These are phyloP conservation scores for Strix occidentalis DNA, from an alignment of 2,797 vertebrate species.

Conservation along the genomic window DNA sequence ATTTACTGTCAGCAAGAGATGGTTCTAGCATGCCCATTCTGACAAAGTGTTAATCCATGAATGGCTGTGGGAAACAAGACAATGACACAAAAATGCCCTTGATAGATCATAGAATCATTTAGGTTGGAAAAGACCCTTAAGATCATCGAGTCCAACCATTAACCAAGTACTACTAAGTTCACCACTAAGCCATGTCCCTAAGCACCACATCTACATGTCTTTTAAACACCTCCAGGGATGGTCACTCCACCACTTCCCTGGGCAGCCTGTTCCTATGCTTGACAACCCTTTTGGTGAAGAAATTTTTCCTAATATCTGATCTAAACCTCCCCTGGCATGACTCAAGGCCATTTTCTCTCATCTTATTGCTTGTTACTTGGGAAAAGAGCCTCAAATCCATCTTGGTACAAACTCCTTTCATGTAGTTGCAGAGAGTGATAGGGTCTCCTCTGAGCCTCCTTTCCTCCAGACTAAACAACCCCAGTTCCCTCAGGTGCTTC, in stretches of 20 bases:
- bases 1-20: background rate
- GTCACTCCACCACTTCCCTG: too few relatives aligned
- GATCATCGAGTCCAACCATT: background rate
- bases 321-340: background rate
- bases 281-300: background rate
- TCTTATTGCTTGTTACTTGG: background rate
- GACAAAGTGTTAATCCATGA: background rate
- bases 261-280: background rate
- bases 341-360: background rate
- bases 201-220: background rate
- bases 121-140: background rate
- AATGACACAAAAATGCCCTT: background rate
- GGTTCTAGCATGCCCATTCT: background rate
- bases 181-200: background rate
- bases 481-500: background rate
- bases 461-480: background rate
- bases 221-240: background rate
- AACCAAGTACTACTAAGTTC: background rate
- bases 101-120: background rate
- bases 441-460: accelerated
- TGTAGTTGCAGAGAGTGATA: background rate
- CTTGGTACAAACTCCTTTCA: background rate
- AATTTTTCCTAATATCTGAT: background rate
- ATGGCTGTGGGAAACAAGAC: background rate
- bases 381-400: background rate